These are phyloP conservation scores for Leistus spinibarbis DNA, from an alignment of 2,888 invertebrate species.

Conservation along the genomic window DNA sequence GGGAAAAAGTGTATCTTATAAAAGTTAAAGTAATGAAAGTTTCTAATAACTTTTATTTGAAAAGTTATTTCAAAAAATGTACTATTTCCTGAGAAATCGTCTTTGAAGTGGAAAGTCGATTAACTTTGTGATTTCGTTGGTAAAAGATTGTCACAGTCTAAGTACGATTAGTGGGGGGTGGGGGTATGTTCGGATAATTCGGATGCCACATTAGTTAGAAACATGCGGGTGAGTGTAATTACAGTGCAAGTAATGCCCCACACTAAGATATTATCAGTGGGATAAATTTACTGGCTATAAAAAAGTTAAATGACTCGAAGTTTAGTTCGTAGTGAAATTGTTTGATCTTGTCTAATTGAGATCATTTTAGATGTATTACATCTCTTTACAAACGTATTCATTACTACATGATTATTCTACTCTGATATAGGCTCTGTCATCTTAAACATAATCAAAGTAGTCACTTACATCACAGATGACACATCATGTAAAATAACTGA, in stretches of 20 bases:
- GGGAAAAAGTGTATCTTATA: no score
- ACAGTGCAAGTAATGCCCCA: background rate
- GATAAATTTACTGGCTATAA: background rate
- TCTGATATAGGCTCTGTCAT: constrained; percentile 3
- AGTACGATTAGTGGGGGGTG: background rate
- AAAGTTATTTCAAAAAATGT: no score
- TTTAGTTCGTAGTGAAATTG: background rate
- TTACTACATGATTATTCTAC: constrained; percentile 16
- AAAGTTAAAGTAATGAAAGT: no score
- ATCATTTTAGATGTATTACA: background rate
- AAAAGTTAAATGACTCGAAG: background rate
- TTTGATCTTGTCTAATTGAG: background rate
- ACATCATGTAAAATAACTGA: no score
- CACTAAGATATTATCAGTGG: background rate
- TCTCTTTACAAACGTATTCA: constrained; percentile 25
- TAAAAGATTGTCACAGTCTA: background rate
- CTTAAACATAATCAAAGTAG: no score
- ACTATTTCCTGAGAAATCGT: no score
- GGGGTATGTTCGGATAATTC: background rate
- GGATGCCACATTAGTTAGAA: background rate
- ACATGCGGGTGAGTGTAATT: background rate
- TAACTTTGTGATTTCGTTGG: background rate
- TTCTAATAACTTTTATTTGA: no score
- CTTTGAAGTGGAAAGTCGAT: no score
- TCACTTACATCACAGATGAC: no score